These are phyloP conservation scores for Brienomyrus brachyistius DNA, from an alignment of 2,113 vertebrate species.

Conservation along the genomic window DNA sequence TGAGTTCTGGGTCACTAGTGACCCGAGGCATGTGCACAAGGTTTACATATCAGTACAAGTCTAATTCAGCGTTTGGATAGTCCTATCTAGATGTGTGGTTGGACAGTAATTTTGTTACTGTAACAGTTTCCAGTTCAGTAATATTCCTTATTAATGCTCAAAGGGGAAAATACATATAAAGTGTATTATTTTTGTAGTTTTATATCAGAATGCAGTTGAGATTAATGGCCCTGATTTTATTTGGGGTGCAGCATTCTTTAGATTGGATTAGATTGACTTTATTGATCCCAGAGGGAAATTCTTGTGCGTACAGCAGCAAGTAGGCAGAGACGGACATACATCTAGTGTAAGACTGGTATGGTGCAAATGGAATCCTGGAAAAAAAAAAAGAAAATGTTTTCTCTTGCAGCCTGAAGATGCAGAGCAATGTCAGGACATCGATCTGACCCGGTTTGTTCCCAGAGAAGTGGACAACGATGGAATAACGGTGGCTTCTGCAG, in stretches of 20 bases:
- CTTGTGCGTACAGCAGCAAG: not conserved
- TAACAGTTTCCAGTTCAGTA: not conserved
- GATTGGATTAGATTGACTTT: not conserved
- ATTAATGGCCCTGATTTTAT: not conserved
- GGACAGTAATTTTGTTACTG: not conserved
- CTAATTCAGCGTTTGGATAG: not conserved
- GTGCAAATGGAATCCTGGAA: not conserved
- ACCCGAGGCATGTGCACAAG: not conserved
- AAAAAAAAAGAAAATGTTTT: not conserved
- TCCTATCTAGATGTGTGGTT: not conserved
- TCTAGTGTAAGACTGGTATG: not conserved
- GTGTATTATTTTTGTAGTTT: not conserved
- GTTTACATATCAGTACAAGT: not conserved
- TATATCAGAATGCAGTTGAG: not conserved
- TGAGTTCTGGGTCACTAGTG: not conserved
- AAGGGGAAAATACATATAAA: not conserved
- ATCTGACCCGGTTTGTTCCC: slow-evolving; percentile 81
- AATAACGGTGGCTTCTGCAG: slow-evolving; percentile 82
- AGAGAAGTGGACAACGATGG: slow-evolving; percentile 87
- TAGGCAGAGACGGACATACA: not conserved
- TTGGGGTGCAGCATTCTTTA: not conserved
- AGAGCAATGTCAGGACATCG: slow-evolving; percentile 75
- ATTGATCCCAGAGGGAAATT: not conserved
- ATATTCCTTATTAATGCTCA: not conserved
- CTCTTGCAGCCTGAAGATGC: slow-evolving; percentile 61